These are phyloP conservation scores for Corvus moneduloides DNA, from an alignment of 2,113 vertebrate species.

Conservation along the genomic window DNA sequence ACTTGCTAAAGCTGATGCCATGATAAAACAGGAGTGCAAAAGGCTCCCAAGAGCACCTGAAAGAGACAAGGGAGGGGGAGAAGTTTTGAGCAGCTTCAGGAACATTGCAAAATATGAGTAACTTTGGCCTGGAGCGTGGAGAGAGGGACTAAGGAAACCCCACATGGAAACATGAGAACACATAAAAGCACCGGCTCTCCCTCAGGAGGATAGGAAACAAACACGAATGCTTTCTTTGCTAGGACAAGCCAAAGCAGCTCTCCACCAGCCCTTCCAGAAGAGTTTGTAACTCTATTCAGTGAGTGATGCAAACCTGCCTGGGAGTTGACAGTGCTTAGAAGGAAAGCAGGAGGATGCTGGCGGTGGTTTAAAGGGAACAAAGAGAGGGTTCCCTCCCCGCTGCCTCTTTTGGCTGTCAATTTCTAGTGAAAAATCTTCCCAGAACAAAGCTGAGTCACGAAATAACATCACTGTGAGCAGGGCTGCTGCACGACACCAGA, in stretches of 20 bases:
- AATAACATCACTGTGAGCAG: rapidly evolving
- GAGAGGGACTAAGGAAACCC: background rate
- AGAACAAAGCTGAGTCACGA: background rate
- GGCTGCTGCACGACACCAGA: background rate
- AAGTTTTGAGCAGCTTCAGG: background rate
- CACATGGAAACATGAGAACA: background rate
- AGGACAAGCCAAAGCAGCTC: background rate
- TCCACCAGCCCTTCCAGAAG: background rate
- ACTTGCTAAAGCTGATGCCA: background rate
- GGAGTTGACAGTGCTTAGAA: rapidly evolving
- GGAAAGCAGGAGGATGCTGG: background rate
- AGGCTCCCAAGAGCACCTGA: background rate
- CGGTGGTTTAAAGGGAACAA: background rate
- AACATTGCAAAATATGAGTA: background rate
- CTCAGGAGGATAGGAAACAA: background rate
- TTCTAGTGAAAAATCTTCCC: background rate
- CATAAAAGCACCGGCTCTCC: background rate
- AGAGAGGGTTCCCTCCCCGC: background rate
- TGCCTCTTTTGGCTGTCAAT: background rate
- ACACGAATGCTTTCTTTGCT: background rate
- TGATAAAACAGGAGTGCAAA: background rate
- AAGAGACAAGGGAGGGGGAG: rapidly evolving
- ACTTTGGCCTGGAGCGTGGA: background rate
- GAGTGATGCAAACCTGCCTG: background rate
- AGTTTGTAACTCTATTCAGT: background rate